Base-by-base conservation (phyloP, 2,797 vertebrate species). In the Sparidentex hasta region DNA sequence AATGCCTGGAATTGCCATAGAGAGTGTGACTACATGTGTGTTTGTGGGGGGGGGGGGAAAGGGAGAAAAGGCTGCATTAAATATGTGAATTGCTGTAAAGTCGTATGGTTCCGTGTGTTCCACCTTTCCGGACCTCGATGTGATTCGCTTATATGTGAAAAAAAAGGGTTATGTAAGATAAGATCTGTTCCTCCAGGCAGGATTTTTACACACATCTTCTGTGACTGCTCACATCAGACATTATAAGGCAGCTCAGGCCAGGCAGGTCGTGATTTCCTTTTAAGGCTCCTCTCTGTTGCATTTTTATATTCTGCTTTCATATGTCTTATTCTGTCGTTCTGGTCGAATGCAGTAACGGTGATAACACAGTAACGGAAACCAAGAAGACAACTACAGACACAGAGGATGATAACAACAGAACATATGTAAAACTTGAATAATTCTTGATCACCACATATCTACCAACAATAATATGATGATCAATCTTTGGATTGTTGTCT, bases 1-100 rank as follows among this genome's bases (percentile, higher is more conserved):
- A 90, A 94, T 90, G 79, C 76, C 81, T 87, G 81, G 85, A 89
- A 91, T 90, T 86, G 84, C 85, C 68, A 83, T 90, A 83, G 88
- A 88, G 47, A 66, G 59, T 71, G 8, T 74, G 61, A 81, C 58
- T 33, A 25, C 54, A 48, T 27, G 68, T 27, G 70, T 75, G 56
- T 80, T 72, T 82, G 63, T 41, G 2, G 29, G 29, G 29, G n/a
- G 29, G 29, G n/a, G 25, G 48, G 11, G 11, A 78, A 73, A 57
- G 7, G 76, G 21, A 51, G 25, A 57, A 70, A 14, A 50, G 16
- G 21, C 63, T 55, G 9, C 5, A 29, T 4, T 46, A 46, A 29
- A 55, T 58, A 50, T 58, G 33, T 14, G 5, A 54, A 4, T 75
- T 13, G 33, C 27, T 23, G 41, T 61, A 4, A 17, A 56, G 7